These are phyloP conservation scores for Pavo muticus DNA, from an alignment of 2,113 vertebrate species.

Conservation along the genomic window DNA sequence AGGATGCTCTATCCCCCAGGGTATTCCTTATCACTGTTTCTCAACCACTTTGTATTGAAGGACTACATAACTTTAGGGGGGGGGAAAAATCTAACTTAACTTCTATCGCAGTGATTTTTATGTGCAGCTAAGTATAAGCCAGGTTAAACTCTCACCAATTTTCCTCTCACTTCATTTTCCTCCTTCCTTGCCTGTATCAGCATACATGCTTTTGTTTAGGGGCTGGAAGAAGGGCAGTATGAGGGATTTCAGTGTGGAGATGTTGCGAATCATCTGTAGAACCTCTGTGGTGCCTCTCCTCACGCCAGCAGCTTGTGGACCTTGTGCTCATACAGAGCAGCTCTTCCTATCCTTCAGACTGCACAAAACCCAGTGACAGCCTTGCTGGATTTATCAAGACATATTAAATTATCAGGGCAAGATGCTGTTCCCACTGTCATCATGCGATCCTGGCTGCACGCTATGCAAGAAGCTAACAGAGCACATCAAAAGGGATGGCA, in stretches of 20 bases:
- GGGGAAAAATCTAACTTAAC: not conserved
- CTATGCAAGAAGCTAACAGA: not conserved
- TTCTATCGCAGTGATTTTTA: not conserved
- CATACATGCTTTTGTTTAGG: not conserved
- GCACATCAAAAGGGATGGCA: not conserved
- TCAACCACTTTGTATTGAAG: not conserved
- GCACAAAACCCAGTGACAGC: slow-evolving; percentile 20
- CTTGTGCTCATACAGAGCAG: not conserved
- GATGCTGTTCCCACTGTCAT: slow-evolving; percentile 30
- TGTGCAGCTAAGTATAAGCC: not conserved
- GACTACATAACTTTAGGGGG: not conserved
- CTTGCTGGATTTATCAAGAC: slow-evolving; percentile 28
- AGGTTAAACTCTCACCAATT: not conserved
- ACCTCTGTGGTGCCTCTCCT: not conserved
- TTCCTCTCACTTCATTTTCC: not conserved
- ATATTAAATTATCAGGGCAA: slow-evolving; percentile 58
- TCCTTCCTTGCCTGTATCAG: not conserved
- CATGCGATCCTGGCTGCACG: slow-evolving; percentile 12
- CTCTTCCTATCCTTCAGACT: slow-evolving; percentile 14
- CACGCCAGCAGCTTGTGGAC: not conserved
- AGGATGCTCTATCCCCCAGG: not conserved
- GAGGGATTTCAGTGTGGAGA: not conserved
- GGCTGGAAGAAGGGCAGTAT: not conserved
- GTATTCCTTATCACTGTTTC: not conserved
- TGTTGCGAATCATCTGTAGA: not conserved